Evolutionary conservation across 2,888 invertebrate species (phyloP).

Genomic region (Meiosimyza platycephala): DNA sequence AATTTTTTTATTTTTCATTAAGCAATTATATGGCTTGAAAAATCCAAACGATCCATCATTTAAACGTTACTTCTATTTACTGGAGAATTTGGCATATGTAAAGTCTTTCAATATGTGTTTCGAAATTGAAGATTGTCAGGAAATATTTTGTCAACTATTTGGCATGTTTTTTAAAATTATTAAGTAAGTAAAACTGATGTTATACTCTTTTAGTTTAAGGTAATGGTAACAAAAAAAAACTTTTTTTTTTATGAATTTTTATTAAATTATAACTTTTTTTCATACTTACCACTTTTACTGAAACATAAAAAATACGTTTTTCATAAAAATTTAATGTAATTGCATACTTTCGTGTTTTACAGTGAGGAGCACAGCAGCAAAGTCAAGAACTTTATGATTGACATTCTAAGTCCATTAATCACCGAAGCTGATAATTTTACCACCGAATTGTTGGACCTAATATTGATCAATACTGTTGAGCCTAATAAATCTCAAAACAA

Average conservation of each 20-base stretch:
- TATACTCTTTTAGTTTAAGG: no score
- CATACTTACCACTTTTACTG: not conserved
- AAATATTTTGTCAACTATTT: slow-evolving; percentile 94
- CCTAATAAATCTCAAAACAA: slow-evolving; percentile 91
- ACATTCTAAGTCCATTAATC: slow-evolving; percentile 93
- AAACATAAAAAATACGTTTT: not conserved
- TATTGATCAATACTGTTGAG: slow-evolving; percentile 93
- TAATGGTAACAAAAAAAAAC: no score
- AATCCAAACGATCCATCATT: slow-evolving; percentile 98
- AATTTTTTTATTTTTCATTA: slow-evolving; percentile 94
- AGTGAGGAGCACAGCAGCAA: slow-evolving; percentile 96
- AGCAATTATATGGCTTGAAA: slow-evolving; percentile 90
- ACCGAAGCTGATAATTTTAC: slow-evolving; percentile 96
- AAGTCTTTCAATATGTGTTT: slow-evolving; percentile 99
- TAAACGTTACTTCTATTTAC: slow-evolving; percentile 95
- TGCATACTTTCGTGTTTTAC: slow-evolving; percentile 41
- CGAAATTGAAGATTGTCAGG: slow-evolving; percentile 96
- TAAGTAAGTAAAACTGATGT: slow-evolving; percentile 76
- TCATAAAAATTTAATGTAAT: slow-evolving; percentile 10
- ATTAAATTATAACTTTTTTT: no score
- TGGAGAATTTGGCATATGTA: slow-evolving; percentile 97
- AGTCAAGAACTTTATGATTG: slow-evolving; percentile 96
- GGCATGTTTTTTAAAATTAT: slow-evolving; percentile 95
- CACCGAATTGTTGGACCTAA: slow-evolving; percentile 92
- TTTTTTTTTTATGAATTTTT: not conserved